Evolutionary conservation across 1,140 invertebrate species (phyloP), one percentile per base, ranked within the genome.

Genomic region (Babylonia areolata): DNA sequence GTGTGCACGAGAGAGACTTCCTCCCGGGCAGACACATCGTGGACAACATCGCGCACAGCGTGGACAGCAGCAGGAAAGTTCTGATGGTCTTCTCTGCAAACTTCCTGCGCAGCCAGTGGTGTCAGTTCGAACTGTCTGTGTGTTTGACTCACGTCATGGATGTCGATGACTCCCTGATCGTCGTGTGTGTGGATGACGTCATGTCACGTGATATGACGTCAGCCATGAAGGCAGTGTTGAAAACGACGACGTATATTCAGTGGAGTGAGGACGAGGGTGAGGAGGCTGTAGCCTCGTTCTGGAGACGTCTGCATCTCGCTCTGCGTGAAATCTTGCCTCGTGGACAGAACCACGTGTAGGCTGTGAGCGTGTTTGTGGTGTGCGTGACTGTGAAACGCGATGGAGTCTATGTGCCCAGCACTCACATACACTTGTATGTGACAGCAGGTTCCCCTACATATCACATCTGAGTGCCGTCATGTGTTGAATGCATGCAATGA

Each of bases 71-170:
- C 75, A 81, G 64, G 80, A 54, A 64, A 23, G 31, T 81, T 20
- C 46, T 81, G 28, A 58, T 81, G 46, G 42, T 81, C n/a, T 81
- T 81, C 46, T 81, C 80, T 2, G 23, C 42, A 11, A 20, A 81
- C 51, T 81, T 81, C 31, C 51, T 37, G 46, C 46, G 87, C 73
- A 90, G 89, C 42, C 71, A 90, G 37, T 92, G 91, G 91, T 92
- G 91, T 84, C 82, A 88, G 42, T 90, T 90, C 82, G 91, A 91
- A 95, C 95, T 12, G 95, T 95, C 82, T n/a, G 90, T 91, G 23
- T 88, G 85, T 28, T 42, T 82, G 33, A 28, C 85, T 35, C 87
- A 86, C 40, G 51, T 90, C 33, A 33, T 90, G 11, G 73, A 80
- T 17, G 42, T 81, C 23, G 75, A 73, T 28, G 77, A 87, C 23